A percentile compares a stretch with the other conserved stretches of the same genome.
phyloP scores from a whole-genome alignment of 2,113 vertebrate genomes.

The Dinomys branickii region DNA sequence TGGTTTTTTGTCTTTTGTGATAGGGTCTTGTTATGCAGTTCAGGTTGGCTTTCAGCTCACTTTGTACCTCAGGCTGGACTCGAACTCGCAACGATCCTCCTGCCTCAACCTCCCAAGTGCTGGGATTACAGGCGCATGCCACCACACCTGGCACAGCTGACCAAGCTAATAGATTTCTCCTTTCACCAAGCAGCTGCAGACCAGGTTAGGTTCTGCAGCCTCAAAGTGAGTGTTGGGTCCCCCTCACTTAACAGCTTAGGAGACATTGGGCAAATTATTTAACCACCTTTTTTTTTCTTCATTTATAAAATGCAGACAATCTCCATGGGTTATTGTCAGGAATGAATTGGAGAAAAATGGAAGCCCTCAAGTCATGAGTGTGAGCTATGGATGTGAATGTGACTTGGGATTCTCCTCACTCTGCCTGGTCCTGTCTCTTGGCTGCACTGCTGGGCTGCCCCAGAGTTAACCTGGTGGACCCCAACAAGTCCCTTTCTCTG shows the following conservation, averaged over 20 bases:
- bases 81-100: too few species aligned
- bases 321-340: not conserved
- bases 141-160: not conserved
- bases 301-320: too few species aligned
- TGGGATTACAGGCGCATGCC: not conserved
- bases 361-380: accelerated
- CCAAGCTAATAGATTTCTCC: accelerated
- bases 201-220: not conserved
- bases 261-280: accelerated
- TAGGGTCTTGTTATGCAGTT: too few species aligned
- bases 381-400: not conserved
- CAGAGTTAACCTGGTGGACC: not conserved
- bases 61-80: too few species aligned
- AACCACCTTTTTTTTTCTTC: not conserved
- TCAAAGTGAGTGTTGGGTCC: accelerated
- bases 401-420: not conserved
- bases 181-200: not conserved
- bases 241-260: not conserved
- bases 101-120: too few species aligned
- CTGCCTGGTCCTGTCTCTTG: not conserved
- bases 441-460: not conserved
- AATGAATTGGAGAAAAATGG: not conserved
- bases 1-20: too few species aligned
- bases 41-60: too few species aligned
- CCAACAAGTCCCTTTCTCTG: not conserved